A percentile compares a stretch with the other conserved stretches of the same genome.
Evolutionary conservation across 2,888 invertebrate species (phyloP).

Genomic region (Xanthorhoe designata): DNA sequence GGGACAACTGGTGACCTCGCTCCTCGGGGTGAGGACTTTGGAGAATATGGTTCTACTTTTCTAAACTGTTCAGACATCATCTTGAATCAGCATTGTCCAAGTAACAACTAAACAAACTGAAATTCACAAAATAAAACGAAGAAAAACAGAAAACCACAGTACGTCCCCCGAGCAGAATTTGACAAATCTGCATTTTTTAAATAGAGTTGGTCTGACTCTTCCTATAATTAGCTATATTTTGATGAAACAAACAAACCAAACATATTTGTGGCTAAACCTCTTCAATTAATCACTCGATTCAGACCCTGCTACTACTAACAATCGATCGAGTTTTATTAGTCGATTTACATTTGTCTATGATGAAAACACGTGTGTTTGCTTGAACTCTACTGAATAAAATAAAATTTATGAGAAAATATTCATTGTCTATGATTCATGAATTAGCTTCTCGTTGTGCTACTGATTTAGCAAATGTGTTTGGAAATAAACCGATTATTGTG

Average conservation of each 20-base stretch:
- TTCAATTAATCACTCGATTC: too few species aligned
- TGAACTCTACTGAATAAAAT: constrained; percentile 52
- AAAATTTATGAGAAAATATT: constrained; percentile 58
- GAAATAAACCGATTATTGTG: constrained; percentile 77
- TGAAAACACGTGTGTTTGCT: constrained; percentile 27
- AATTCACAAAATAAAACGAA: constrained; percentile 71
- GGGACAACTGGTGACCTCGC: constrained; percentile 98
- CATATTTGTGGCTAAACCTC: too few species aligned
- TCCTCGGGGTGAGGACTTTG: constrained; percentile 97
- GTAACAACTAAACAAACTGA: constrained; percentile 69
- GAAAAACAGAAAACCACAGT: constrained; percentile 69
- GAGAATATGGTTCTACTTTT: constrained; percentile 97
- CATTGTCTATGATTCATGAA: constrained; percentile 76
- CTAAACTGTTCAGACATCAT: constrained; percentile 97
- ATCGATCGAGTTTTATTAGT: constrained; percentile 18
- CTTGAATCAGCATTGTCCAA: constrained; percentile 87
- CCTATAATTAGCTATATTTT: background rate
- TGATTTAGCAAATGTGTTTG: constrained; percentile 79
- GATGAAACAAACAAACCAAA: constrained; percentile 5
- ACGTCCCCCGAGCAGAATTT: constrained; percentile 56
- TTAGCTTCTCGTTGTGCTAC: constrained; percentile 80
- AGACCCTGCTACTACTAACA: background rate
- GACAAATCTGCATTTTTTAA: constrained; percentile 55
- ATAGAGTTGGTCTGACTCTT: constrained; percentile 21
- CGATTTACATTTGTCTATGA: constrained; percentile 28